These are phyloP conservation scores for Perognathus longimembris DNA, from an alignment of 2,113 vertebrate genomes.

Conservation along the genomic window DNA sequence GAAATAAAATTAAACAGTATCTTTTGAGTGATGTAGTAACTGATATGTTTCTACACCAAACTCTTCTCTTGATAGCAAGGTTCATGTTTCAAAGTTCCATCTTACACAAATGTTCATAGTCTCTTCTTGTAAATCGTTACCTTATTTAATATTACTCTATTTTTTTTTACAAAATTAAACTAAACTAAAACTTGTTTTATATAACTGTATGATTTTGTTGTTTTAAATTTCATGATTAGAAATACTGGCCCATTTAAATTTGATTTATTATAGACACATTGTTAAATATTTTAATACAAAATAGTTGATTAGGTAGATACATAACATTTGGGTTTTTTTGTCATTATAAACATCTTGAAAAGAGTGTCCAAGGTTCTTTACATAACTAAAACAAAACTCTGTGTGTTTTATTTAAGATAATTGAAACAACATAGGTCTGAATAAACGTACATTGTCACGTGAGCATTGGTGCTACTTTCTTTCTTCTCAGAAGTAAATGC, in stretches of 20 bases:
- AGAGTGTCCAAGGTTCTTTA: background rate
- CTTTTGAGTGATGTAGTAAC: conserved; percentile 3
- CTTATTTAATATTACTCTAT: conserved; percentile 40
- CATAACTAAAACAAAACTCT: background rate
- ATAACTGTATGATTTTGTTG: background rate
- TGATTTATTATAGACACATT: background rate
- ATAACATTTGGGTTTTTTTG: background rate
- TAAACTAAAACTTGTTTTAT: conserved; percentile 3
- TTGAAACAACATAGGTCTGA: background rate
- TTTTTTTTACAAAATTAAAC: conserved; percentile 16
- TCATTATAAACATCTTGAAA: conserved; percentile 42
- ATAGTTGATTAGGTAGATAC: background rate
- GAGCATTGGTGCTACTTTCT: background rate
- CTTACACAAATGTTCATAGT: background rate
- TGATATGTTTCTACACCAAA: background rate
- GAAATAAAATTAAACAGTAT: conserved; percentile 30
- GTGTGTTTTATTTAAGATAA: background rate
- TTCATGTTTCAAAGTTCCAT: conserved; percentile 18
- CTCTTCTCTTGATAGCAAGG: background rate
- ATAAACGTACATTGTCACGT: background rate
- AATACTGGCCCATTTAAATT: conserved; percentile 4
- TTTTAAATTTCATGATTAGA: conserved; percentile 40
- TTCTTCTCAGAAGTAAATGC: background rate
- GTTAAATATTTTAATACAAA: conserved; percentile 45
- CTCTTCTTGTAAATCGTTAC: background rate